Conservation (phyloP, 2,888 invertebrate species). For the Erynnis tages region DNA sequence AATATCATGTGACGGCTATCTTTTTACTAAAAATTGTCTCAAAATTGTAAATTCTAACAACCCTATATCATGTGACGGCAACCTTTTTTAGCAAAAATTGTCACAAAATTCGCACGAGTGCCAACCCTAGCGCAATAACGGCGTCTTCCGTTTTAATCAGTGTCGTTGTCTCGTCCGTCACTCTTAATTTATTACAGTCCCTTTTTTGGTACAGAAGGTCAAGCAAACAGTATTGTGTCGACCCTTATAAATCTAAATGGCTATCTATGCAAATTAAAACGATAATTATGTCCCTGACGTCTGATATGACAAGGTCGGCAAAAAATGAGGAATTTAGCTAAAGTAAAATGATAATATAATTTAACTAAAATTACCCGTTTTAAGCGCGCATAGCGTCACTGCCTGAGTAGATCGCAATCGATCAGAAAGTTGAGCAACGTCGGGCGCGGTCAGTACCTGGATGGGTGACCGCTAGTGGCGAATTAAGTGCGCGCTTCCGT, state of each 20-base stretch:
- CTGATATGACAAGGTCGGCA: conserved; percentile 13
- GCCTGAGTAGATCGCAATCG: too few species aligned
- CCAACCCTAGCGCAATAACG: conserved; percentile 8
- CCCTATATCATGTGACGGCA: too few species aligned
- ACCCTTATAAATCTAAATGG: conserved; percentile 27
- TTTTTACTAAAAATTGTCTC: too few species aligned
- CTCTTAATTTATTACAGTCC: conserved; percentile 33
- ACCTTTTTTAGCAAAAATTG: too few species aligned
- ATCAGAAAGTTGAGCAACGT: too few species aligned
- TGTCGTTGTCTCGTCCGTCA: conserved; percentile 28
- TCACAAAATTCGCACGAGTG: background rate
- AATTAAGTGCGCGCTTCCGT: too few species aligned
- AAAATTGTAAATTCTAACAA: too few species aligned
- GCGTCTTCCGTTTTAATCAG: conserved; percentile 29
- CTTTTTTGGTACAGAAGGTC: conserved; percentile 26
- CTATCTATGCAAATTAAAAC: conserved; percentile 26
- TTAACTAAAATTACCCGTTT: background rate
- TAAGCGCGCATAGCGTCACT: too few species aligned
- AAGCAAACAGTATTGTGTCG: conserved; percentile 24
- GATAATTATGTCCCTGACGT: conserved; percentile 21
- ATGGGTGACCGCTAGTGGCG: too few species aligned
- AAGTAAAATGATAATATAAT: too few species aligned
- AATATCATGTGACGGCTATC: too few species aligned
- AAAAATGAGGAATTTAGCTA: background rate
- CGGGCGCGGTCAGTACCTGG: too few species aligned